phyloP scores from a whole-genome alignment of 2,888 invertebrate species.

The Ceramica pisi region DNA sequence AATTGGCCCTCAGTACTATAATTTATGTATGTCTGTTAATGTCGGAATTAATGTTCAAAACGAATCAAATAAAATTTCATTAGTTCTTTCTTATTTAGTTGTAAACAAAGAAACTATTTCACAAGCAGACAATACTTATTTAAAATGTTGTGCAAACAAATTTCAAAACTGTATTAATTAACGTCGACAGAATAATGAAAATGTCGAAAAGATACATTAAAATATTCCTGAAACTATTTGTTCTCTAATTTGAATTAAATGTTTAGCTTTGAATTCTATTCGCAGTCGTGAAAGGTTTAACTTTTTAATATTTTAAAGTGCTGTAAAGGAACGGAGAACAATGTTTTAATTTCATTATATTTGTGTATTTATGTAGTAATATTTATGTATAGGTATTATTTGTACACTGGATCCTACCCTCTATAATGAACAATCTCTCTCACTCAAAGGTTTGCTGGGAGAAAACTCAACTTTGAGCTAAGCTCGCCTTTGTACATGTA shows the following conservation, averaged over 20 bases:
- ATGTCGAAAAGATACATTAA: conserved; percentile 1
- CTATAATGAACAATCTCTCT: too few species aligned
- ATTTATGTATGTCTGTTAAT: not conserved
- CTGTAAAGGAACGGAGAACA: not conserved
- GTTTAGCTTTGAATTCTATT: not conserved
- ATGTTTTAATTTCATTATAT: not conserved
- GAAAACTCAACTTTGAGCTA: too few species aligned
- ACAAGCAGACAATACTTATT: not conserved
- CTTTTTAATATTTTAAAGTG: not conserved
- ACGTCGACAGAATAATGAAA: conserved; percentile 21
- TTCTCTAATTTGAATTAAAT: not conserved
- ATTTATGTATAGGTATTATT: too few species aligned
- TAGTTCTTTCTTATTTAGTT: not conserved
- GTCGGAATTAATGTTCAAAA: not conserved
- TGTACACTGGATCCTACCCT: too few species aligned
- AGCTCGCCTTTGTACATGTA: too few species aligned
- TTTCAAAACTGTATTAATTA: conserved; percentile 9
- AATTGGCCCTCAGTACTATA: too few species aligned
- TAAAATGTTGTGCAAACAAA: conserved; percentile 7
- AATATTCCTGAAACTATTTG: conserved; percentile 2
- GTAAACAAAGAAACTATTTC: conserved; percentile 23
- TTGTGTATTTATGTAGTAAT: too few species aligned
- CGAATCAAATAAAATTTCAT: not conserved
- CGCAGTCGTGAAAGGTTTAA: not conserved
- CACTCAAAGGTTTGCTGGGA: too few species aligned